Percentiles rank a stretch among this genome's conserved stretches.
phyloP scores from a whole-genome alignment of 2,797 vertebrate genomes.

The Tarsius wallacei region DNA sequence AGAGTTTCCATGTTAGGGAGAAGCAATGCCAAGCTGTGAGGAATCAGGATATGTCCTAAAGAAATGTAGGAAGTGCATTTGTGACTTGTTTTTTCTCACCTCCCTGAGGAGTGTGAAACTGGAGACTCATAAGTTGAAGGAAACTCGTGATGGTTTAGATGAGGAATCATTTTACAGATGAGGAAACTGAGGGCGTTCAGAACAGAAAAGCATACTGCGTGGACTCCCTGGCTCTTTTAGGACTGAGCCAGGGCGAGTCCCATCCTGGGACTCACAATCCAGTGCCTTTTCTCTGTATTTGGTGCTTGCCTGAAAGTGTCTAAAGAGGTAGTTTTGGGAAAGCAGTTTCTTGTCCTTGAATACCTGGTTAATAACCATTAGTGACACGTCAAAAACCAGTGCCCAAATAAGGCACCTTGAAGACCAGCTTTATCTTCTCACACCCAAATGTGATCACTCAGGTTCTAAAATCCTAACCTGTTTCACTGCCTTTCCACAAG shows the following conservation, averaged over 20 bases:
- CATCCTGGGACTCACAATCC: not conserved
- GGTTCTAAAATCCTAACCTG: not conserved
- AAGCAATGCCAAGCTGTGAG: not conserved
- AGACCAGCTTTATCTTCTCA: slow-evolving; percentile 25
- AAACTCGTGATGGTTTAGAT: not conserved
- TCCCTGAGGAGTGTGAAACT: not conserved
- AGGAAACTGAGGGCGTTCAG: not conserved
- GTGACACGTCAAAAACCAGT: slow-evolving; percentile 42
- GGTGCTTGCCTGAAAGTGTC: slow-evolving; percentile 45
- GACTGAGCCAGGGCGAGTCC: not conserved
- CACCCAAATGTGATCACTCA: not conserved
- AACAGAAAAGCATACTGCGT: not conserved
- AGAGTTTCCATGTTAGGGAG: not conserved
- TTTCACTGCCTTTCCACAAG: not conserved
- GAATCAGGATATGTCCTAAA: not conserved
- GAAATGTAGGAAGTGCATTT: not conserved
- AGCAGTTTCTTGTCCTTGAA: slow-evolving; percentile 64
- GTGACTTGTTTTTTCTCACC: not conserved
- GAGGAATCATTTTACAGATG: not conserved
- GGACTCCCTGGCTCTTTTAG: not conserved
- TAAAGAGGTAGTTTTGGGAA: slow-evolving; percentile 28
- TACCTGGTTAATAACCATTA: slow-evolving; percentile 39
- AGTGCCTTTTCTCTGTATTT: not conserved
- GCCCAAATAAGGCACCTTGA: slow-evolving; percentile 70
- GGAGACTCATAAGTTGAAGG: not conserved